A percentile compares a stretch with the other conserved stretches of the same genome.
These are phyloP conservation scores for Phorcus lineatus DNA, from an alignment of 2,888 invertebrate species.

Conservation along the genomic window DNA sequence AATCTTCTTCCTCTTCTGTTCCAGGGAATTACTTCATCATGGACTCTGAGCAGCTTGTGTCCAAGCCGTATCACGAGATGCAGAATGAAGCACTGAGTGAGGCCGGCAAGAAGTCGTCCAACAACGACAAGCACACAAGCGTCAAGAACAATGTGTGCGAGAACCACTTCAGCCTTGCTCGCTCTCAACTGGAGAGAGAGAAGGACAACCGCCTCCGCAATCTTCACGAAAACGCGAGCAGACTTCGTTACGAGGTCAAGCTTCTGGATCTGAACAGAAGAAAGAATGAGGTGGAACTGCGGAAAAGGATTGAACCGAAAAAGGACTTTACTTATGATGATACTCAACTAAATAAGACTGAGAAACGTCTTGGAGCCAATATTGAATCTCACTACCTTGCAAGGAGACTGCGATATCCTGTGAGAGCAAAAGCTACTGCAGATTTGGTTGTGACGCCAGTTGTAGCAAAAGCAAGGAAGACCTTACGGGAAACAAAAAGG, in stretches of 20 bases:
- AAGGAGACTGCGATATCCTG: slow-evolving; percentile 55
- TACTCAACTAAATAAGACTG: slow-evolving; percentile 54
- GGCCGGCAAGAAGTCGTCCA: slow-evolving; percentile 53
- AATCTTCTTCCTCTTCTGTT: slow-evolving; percentile 28
- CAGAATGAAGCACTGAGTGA: slow-evolving; percentile 57
- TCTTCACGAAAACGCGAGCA: slow-evolving; percentile 58
- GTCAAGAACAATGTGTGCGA: slow-evolving; percentile 71
- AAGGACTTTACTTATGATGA: slow-evolving; percentile 67
- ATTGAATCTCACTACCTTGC: slow-evolving; percentile 60
- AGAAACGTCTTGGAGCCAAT: slow-evolving; percentile 58
- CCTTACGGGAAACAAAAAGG: slow-evolving; percentile 48
- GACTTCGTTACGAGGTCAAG: slow-evolving; percentile 66
- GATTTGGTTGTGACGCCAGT: slow-evolving; percentile 58
- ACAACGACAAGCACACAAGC: slow-evolving; percentile 65
- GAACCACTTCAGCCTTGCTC: slow-evolving; percentile 53
- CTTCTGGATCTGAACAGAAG: slow-evolving; percentile 65
- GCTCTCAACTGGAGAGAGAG: slow-evolving; percentile 55
- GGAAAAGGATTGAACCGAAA: slow-evolving; percentile 60
- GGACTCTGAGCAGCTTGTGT: slow-evolving; percentile 67
- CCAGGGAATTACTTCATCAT: slow-evolving; percentile 71
- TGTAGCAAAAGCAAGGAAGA: slow-evolving; percentile 58
- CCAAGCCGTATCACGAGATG: slow-evolving; percentile 63
- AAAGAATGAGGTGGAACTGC: slow-evolving; percentile 59
- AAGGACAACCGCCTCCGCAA: slow-evolving; percentile 51
- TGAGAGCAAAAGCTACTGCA: slow-evolving; percentile 52